phyloP scores from a whole-genome alignment of 2,888 invertebrate genomes.

The Boloria euphrosyne region DNA sequence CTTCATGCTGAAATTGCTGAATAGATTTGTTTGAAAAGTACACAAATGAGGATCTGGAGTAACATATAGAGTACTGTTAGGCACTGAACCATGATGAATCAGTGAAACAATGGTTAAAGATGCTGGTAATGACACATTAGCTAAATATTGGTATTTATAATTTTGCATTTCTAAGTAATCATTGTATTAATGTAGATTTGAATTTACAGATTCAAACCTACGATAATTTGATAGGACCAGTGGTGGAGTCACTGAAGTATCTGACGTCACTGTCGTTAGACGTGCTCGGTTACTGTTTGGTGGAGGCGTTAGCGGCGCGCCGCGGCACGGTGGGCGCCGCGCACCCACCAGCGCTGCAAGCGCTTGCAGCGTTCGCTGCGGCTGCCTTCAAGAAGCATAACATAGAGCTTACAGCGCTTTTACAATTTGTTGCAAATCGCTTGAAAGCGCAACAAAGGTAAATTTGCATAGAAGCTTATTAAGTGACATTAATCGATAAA shows the following conservation, averaged over 20 bases:
- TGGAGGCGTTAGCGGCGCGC: slow-evolving; percentile 88
- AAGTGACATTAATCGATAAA: not conserved
- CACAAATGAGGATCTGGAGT: too few relatives aligned
- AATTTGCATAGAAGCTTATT: not conserved
- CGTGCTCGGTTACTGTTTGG: slow-evolving; percentile 96
- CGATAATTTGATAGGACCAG: slow-evolving; percentile 97
- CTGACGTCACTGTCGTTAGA: slow-evolving; percentile 97
- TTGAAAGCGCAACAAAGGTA: slow-evolving; percentile 97
- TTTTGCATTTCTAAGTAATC: too few relatives aligned
- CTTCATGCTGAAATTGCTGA: too few relatives aligned
- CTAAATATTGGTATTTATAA: too few relatives aligned
- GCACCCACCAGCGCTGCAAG: slow-evolving; percentile 96
- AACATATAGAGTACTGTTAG: not conserved
- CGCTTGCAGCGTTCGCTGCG: slow-evolving; percentile 97
- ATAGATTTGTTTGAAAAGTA: too few relatives aligned
- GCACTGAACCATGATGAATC: too few relatives aligned
- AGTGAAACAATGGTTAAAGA: too few relatives aligned
- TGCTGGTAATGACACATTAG: too few relatives aligned
- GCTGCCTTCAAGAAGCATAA: slow-evolving; percentile 98
- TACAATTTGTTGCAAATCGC: slow-evolving; percentile 98
- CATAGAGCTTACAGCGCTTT: slow-evolving; percentile 95
- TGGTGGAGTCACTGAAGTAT: slow-evolving; percentile 98
- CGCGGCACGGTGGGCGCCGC: slow-evolving; percentile 85
- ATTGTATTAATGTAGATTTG: too few relatives aligned
- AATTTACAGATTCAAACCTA: slow-evolving; percentile 91